Conservation (phyloP, 2,797 vertebrate species). For the Pangasius macronema region DNA sequence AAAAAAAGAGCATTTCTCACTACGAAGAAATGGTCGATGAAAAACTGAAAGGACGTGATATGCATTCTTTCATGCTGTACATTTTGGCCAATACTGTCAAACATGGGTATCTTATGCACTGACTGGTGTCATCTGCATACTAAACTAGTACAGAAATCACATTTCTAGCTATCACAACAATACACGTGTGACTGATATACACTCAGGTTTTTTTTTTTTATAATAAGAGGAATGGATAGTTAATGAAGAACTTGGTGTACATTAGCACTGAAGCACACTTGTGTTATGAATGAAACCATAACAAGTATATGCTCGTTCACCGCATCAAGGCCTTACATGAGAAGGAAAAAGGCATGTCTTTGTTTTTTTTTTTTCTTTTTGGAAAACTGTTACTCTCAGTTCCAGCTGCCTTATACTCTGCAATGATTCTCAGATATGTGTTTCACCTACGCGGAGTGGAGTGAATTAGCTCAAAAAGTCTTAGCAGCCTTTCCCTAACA, state of each 20-base stretch:
- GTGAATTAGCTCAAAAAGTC: conserved; percentile 16
- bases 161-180: conserved; percentile 51
- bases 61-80: conserved; percentile 24
- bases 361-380: neutral
- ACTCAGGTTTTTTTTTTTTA: conserved; percentile 22
- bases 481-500: conserved; percentile 12
- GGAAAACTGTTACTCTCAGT: conserved; percentile 17
- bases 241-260: conserved; percentile 15
- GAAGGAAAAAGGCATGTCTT: neutral
- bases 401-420: neutral
- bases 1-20: neutral
- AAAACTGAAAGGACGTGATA: conserved; percentile 37
- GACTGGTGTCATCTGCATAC: conserved; percentile 30
- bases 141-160: conserved; percentile 49
- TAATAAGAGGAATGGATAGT: conserved; percentile 48
- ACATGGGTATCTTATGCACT: conserved; percentile 36
- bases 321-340: conserved; percentile 32
- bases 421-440: neutral
- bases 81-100: conserved; percentile 44
- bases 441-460: neutral
- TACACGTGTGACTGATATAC: conserved; percentile 45
- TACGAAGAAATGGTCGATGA: conserved; percentile 11
- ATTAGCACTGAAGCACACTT: conserved; percentile 10
- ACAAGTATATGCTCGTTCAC: conserved; percentile 18
- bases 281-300: conserved; percentile 13